phyloP scores from a whole-genome alignment of 2,797 vertebrate species.

The Jordanella pulchra region DNA sequence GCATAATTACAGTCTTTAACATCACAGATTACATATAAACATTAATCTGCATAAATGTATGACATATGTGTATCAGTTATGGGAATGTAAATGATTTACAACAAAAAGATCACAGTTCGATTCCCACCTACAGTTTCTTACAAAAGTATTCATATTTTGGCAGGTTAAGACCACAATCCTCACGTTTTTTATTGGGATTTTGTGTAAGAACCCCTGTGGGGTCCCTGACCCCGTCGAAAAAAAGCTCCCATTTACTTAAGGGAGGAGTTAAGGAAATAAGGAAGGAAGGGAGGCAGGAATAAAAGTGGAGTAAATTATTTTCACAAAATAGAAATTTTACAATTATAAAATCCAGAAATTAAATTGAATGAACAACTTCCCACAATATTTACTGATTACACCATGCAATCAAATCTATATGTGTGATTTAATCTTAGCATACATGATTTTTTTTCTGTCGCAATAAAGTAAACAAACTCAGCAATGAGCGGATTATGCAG shows the following conservation, averaged over 20 bases:
- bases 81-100: slow-evolving; percentile 41
- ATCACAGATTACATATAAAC: slow-evolving; percentile 3
- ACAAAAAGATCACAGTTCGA: slow-evolving; percentile 36
- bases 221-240: neutral
- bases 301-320: too few species aligned
- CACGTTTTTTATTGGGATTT: neutral
- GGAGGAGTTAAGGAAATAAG: neutral
- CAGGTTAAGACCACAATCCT: neutral
- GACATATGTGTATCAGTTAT: slow-evolving; percentile 31
- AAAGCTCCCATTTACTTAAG: neutral
- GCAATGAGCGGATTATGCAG: too few species aligned
- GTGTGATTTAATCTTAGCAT: neutral
- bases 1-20: slow-evolving; percentile 6
- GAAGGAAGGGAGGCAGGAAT: too few species aligned
- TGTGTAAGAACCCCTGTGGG: neutral
- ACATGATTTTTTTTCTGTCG: too few species aligned
- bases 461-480: too few species aligned
- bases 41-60: slow-evolving; percentile 3
- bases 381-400: neutral
- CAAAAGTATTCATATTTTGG: neutral
- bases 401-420: neutral
- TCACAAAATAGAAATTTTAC: neutral
- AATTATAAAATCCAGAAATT: neutral
- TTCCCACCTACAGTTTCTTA: slow-evolving; percentile 1
- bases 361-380: neutral